Conservation (phyloP, 2,113 vertebrate genomes). For the Mesocricetus auratus region DNA sequence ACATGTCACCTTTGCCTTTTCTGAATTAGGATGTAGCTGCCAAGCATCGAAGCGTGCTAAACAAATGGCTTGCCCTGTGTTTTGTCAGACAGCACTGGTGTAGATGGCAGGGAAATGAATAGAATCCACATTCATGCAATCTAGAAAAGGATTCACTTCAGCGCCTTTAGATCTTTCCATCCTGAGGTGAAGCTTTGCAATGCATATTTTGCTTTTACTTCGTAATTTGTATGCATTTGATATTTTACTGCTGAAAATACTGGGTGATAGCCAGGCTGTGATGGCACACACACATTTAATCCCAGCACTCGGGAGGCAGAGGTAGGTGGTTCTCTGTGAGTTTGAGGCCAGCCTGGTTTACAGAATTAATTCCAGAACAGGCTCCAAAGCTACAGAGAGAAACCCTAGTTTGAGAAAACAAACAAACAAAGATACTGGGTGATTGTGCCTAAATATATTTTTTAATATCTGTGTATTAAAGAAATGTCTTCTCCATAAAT, state of each 20-base stretch:
- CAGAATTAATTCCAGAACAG: too few species aligned
- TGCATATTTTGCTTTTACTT: conserved; percentile 42
- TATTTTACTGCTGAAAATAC: conserved; percentile 31
- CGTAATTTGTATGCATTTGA: neutral
- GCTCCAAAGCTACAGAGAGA: too few species aligned
- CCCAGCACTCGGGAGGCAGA: too few species aligned
- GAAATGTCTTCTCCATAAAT: conserved; percentile 1
- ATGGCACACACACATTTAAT: too few species aligned
- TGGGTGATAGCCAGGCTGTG: neutral
- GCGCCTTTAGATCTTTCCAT: neutral
- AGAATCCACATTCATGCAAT: neutral
- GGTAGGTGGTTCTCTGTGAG: too few species aligned
- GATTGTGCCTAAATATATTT: neutral
- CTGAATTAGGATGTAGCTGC: neutral
- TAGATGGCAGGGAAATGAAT: neutral
- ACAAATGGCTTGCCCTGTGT: neutral
- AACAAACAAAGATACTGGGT: neutral
- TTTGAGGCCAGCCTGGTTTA: too few species aligned
- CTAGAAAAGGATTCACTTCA: neutral
- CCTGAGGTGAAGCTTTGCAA: neutral
- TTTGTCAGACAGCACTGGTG: neutral
- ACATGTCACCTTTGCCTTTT: neutral
- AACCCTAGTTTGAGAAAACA: neutral
- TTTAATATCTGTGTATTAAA: neutral
- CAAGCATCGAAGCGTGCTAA: neutral